phyloP scores from a whole-genome alignment of 2,888 invertebrate genomes.

The Pollenia angustigena region DNA sequence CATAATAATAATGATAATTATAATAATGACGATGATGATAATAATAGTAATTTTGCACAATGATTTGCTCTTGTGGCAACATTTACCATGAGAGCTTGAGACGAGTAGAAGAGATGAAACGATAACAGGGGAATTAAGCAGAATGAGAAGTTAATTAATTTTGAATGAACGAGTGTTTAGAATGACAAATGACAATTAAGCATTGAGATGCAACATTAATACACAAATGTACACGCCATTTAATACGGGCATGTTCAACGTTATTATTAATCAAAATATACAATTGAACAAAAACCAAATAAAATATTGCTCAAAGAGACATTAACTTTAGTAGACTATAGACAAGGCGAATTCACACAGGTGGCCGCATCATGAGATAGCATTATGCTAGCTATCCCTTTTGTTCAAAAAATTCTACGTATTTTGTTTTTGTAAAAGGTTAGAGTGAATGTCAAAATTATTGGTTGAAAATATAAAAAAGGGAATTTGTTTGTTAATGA shows the following conservation, averaged over 20 bases:
- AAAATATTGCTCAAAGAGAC: background rate
- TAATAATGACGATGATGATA: conserved; percentile 25
- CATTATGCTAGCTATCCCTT: too few species aligned
- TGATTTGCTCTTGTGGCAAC: conserved; percentile 44
- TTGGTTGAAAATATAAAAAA: too few species aligned
- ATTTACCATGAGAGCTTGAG: background rate
- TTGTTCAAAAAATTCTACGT: too few species aligned
- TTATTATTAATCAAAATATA: conserved; percentile 22
- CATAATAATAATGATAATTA: background rate
- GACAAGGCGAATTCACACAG: too few species aligned
- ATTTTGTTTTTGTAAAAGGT: too few species aligned
- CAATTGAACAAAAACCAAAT: background rate
- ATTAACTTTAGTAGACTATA: background rate
- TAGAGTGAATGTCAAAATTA: too few species aligned
- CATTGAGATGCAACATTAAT: background rate
- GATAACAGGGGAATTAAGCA: background rate
- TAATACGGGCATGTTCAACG: background rate
- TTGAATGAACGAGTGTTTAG: conserved; percentile 11
- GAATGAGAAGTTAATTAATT: conserved; percentile 42
- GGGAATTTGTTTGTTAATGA: too few species aligned
- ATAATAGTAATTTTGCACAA: conserved; percentile 42
- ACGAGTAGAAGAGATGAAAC: background rate
- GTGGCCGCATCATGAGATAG: too few species aligned
- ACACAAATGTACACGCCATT: background rate
- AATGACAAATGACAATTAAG: conserved; percentile 32